These are phyloP conservation scores for Pyrrhia umbra DNA, from an alignment of 2,888 invertebrate species.

Conservation along the genomic window DNA sequence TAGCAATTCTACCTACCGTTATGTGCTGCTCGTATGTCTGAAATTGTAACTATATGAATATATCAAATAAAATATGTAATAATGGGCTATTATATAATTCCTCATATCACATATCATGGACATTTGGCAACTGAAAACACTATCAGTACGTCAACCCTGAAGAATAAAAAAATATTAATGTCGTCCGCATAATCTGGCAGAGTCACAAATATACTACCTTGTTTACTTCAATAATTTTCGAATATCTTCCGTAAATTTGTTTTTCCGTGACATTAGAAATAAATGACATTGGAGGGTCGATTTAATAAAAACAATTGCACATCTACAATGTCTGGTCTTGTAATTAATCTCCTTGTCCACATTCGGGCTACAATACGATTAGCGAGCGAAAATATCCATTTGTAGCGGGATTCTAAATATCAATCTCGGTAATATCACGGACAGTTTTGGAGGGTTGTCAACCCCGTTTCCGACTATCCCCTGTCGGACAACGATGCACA, in stretches of 20 bases:
- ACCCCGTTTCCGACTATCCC: constrained; percentile 44
- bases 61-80: constrained; percentile 47
- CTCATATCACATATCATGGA: constrained; percentile 32
- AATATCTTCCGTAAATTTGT: constrained; percentile 37
- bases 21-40: too few relatives aligned
- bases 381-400: constrained; percentile 20
- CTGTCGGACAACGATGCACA: constrained; percentile 33
- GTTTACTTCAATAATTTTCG: constrained; percentile 24
- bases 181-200: constrained; percentile 65
- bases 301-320: constrained; percentile 36
- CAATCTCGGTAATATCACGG: constrained; percentile 32
- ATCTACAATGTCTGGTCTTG: constrained; percentile 10
- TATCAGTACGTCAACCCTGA: constrained; percentile 43
- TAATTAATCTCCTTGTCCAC: constrained; percentile 49
- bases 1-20: too few relatives aligned
- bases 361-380: constrained; percentile 46
- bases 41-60: too few relatives aligned
- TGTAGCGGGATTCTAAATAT: constrained; percentile 45
- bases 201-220: constrained; percentile 48
- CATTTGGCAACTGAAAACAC: constrained; percentile 50
- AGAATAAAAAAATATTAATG: constrained; percentile 48
- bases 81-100: constrained; percentile 8
- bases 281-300: constrained; percentile 6
- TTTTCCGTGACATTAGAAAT: constrained; percentile 22
- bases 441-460: constrained; percentile 50